Base-by-base conservation (phyloP, 2,113 vertebrate genomes). In the Podocnemis expansa region DNA sequence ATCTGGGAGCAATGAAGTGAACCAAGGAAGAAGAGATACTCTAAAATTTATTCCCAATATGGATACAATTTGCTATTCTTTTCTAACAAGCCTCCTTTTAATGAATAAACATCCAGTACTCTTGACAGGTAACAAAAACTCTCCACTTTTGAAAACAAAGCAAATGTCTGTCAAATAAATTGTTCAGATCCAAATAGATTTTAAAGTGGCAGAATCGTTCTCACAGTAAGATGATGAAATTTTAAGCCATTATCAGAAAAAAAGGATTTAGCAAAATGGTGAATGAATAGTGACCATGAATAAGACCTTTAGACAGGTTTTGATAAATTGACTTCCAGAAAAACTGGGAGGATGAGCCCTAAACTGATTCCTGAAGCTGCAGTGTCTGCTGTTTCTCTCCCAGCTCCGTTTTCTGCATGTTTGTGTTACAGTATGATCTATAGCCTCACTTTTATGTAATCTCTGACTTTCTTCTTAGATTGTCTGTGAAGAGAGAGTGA, bases 71-170 rank as follows among this genome's bases (percentile, higher is more conserved):
- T 96, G 95, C n/a, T 96, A 97, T 63, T 96, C 96, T n/a, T 98
- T 98, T 75, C 95, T 98, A 80, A 91, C 95, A 31, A 98, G 94
- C 70, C 90, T 98, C 29, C 96, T 98, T 41, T 88, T 98, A 38
- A 90, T 96, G 84, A 97, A 94, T 84, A 97, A 94, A 73, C 96
- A 73, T 49, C 98, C 98, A 24, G 96, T 98, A 4, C 97, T 98
- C 60, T 94, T 98, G 55, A 97, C 96, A 97, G 98, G 98, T 98
- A 96, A 78, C 78, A 21, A 31, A 78, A 78, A 73, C 75, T 78
- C 9, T 78, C 43, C 5, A 63, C 34, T 79, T 51, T 41, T 55
- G 31, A 83, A 29, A 54, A 87, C n/a, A 45, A 29, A 47, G 43
- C 3, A 78, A 78, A 47, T 78, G 25, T 78, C 8, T 78, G 13